phyloP scores from a whole-genome alignment of 2,113 vertebrate genomes.

The Synodontis membranacea region DNA sequence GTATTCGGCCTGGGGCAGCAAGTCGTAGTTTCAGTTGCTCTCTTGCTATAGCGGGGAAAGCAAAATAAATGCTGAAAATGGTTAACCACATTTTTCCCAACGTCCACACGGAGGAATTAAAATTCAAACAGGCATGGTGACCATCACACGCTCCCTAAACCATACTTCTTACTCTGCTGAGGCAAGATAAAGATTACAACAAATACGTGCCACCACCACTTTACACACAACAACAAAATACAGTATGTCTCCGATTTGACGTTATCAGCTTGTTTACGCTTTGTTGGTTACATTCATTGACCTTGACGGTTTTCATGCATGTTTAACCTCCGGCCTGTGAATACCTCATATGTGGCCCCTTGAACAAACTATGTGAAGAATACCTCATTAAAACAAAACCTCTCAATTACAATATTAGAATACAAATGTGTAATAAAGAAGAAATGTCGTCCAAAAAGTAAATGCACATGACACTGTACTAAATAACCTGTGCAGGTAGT shows the following conservation, averaged over 20 bases:
- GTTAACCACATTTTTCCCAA: not conserved
- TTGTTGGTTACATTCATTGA: constrained; percentile 79
- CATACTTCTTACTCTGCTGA: not conserved
- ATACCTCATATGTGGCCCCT: constrained; percentile 82
- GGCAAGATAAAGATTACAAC: not conserved
- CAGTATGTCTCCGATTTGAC: constrained; percentile 73
- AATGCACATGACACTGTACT: not conserved
- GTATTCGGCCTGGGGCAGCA: constrained; percentile 65
- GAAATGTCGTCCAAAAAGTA: not conserved
- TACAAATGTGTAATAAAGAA: constrained; percentile 49
- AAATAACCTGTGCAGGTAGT: not conserved
- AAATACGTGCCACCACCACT: not conserved
- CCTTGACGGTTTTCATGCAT: constrained; percentile 81
- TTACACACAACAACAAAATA: constrained; percentile 19
- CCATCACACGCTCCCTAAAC: not conserved
- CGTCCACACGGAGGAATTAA: not conserved
- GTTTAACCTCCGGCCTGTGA: constrained; percentile 85
- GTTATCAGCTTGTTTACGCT: constrained; percentile 88
- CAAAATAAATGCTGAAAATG: constrained; percentile 40
- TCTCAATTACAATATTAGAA: constrained; percentile 55
- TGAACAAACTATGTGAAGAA: constrained; percentile 76
- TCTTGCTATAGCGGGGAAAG: constrained; percentile 50
- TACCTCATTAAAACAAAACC: constrained; percentile 76
- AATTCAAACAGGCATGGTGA: not conserved
- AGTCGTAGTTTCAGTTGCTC: constrained; percentile 61